Evolutionary conservation across 2,797 vertebrate genomes (phyloP).

Genomic region (Lerista edwardsae): DNA sequence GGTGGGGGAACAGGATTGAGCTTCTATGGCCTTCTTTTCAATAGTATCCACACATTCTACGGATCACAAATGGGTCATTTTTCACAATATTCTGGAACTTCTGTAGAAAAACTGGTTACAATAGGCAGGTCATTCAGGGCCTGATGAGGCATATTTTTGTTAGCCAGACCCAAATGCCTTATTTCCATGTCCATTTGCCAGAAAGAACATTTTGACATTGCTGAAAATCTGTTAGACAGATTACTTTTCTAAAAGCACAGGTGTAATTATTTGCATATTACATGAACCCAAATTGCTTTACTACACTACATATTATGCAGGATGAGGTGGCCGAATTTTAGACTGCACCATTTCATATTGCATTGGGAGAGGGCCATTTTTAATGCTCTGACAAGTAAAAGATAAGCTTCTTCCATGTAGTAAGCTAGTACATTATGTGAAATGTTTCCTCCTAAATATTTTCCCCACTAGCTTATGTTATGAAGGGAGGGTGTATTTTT

Average conservation of each 20-base stretch:
- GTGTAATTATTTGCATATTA: neutral
- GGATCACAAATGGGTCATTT: conserved; percentile 38
- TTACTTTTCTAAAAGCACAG: neutral
- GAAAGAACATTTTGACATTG: neutral
- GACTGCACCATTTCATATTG: neutral
- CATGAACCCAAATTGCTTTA: neutral
- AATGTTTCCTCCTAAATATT: neutral
- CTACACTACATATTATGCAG: neutral
- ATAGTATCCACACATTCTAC: conserved; percentile 9
- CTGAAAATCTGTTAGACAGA: neutral
- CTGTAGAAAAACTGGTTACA: neutral
- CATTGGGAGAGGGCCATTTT: neutral
- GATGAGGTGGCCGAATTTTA: neutral
- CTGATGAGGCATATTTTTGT: neutral
- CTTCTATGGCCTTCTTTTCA: neutral
- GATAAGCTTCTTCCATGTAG: neutral
- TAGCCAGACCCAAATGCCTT: neutral
- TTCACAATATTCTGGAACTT: rapidly evolving
- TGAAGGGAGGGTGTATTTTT: neutral
- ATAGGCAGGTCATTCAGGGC: neutral
- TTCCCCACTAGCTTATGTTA: neutral
- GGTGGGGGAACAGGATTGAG: too few species aligned
- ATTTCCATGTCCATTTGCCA: rapidly evolving
- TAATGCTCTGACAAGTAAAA: neutral
- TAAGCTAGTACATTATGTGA: neutral